Evolutionary conservation across 2,888 invertebrate species (phyloP), one percentile per base, ranked within the genome.

Genomic region (Ganaspis brasiliensis): DNA sequence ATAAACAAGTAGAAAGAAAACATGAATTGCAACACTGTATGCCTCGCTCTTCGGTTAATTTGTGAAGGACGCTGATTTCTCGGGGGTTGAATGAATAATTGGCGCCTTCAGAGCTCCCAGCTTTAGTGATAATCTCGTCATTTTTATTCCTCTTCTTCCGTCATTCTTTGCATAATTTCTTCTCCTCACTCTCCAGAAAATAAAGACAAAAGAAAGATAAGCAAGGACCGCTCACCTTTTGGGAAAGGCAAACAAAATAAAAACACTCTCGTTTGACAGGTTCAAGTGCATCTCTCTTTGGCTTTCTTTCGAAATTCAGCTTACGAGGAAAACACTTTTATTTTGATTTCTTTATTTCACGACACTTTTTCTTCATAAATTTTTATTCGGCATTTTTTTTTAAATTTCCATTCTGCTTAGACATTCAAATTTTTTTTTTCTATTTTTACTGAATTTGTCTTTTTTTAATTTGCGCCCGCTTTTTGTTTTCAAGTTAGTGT

Each of bases 11-110:
- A 40, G 59, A 45, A 67, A 45, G 26, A 67, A 67, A 67, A 67
- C n/a, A 14, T n/a, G 16, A 67, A 67, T 67, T 67, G 67, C 67
- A 67, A 67, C 45, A 67, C 45, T 67, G 67, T 67, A 67, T 31
- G 24, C 45, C 2, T 24, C 21, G 26, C 45, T 67, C 45, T 63
- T n/a, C n/a, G 45, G 45, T 40, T 45, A 67, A 40, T 67, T 67
- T 67, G 21, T 67, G 24, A 67, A 67, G 67, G 67, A 45, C 67
- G 67, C n/a, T 67, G 4, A 40, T 45, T 67, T 45, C 9, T 21
- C 12, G 56, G 10, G 45, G 45, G 67, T 9, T 67, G 45, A 45
- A 45, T 45, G n/a, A 45, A 40, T 40, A 40, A 63, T 63, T 37
- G 19, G 12, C 63, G 12, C 40, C 40, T 40, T 40, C 12, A 40